Percentiles rank a stretch among this genome's conserved stretches.
Evolutionary conservation across 2,888 invertebrate genomes (phyloP).

Genomic region (Dasypogon diadema): DNA sequence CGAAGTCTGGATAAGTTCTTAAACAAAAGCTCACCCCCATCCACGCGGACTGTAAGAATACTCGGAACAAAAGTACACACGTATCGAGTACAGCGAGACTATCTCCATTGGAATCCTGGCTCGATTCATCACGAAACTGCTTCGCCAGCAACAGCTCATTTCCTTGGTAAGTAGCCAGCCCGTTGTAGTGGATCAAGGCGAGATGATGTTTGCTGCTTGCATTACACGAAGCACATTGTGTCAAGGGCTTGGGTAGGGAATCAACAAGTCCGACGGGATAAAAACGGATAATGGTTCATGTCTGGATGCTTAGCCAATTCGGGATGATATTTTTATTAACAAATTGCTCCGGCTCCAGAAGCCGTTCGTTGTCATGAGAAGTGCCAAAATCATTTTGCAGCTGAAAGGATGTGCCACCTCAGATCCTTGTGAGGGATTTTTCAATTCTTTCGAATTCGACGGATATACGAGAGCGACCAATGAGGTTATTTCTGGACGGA

Average conservation of each 20-base stretch:
- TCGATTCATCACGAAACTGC: constrained; percentile 28
- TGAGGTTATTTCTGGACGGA: no score
- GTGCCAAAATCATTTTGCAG: not conserved
- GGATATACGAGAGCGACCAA: no score
- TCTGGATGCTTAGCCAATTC: constrained; percentile 20
- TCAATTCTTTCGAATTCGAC: not conserved
- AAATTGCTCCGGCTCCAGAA: constrained; percentile 30
- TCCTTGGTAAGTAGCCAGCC: constrained; percentile 48
- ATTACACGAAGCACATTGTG: constrained; percentile 39
- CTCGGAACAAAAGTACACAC: not conserved
- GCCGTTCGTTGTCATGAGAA: not conserved
- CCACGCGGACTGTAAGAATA: no score
- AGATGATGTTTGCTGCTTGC: constrained; percentile 11
- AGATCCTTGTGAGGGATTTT: not conserved
- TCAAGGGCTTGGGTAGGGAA: constrained; percentile 39
- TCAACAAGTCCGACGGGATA: constrained; percentile 47
- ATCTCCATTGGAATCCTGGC: not conserved
- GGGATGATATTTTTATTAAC: constrained; percentile 34
- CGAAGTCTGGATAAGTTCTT: constrained; percentile 6
- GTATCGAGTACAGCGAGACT: not conserved
- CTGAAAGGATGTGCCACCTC: not conserved
- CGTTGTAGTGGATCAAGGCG: not conserved
- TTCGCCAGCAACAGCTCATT: constrained; percentile 50
- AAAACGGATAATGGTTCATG: constrained; percentile 29
- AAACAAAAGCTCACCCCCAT: constrained; percentile 3